A percentile compares a stretch with the other conserved stretches of the same genome.
These are phyloP conservation scores for Zaprionus camerounensis DNA, from an alignment of 1,140 invertebrate genomes.

Conservation along the genomic window DNA sequence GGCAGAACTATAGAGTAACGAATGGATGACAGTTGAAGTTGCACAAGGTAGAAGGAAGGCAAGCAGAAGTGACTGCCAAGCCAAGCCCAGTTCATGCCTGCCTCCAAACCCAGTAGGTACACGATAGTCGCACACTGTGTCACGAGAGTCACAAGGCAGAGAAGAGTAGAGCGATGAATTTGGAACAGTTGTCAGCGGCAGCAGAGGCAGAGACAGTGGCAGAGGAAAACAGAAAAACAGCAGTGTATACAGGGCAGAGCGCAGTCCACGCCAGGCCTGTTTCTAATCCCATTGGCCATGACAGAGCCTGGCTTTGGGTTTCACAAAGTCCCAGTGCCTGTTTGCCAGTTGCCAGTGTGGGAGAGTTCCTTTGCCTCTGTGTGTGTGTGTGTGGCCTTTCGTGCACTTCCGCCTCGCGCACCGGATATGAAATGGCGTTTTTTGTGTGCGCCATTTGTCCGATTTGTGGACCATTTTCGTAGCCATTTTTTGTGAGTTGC, in stretches of 20 bases:
- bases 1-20: no score
- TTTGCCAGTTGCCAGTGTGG: not conserved
- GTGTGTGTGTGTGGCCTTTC: not conserved
- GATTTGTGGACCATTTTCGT: slow-evolving; percentile 78
- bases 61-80: no score
- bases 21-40: no score
- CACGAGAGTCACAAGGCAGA: no score
- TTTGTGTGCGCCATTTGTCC: slow-evolving; percentile 67
- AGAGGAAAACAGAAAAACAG: no score
- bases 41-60: no score
- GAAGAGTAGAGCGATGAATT: no score
- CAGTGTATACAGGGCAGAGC: not conserved
- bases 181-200: no score
- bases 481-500: slow-evolving; percentile 31
- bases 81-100: no score
- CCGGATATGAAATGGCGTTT: slow-evolving; percentile 75
- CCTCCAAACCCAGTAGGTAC: no score
- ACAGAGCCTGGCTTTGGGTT: slow-evolving; percentile 58
- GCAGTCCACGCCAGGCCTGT: not conserved
- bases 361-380: not conserved
- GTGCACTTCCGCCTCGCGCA: slow-evolving; percentile 67
- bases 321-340: slow-evolving; percentile 43
- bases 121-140: no score
- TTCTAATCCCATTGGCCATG: slow-evolving; percentile 52
- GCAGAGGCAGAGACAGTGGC: no score